A percentile compares a stretch with the other conserved stretches of the same genome.
These are phyloP conservation scores for Balaeniceps rex DNA, from an alignment of 2,113 vertebrate species.

Conservation along the genomic window DNA sequence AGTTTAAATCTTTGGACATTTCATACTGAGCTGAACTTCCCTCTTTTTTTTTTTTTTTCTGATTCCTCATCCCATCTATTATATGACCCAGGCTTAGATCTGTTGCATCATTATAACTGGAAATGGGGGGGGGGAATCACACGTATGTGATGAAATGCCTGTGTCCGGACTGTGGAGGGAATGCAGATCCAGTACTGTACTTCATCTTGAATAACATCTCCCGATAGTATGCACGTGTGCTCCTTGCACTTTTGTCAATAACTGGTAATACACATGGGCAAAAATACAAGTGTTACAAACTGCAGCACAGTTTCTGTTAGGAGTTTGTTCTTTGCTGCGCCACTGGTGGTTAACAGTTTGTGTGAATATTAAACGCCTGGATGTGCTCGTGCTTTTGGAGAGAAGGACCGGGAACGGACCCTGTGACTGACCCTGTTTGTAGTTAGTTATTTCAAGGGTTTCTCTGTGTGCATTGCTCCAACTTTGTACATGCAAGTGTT, in stretches of 20 bases:
- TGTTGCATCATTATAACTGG: background rate
- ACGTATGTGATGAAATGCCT: background rate
- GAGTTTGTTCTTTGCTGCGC: background rate
- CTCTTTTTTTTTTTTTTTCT: background rate
- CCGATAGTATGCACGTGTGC: rapidly evolving
- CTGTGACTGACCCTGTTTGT: background rate
- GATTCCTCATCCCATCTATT: background rate
- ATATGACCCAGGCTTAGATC: background rate
- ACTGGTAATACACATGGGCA: background rate
- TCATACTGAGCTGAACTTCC: background rate
- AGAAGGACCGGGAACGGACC: background rate
- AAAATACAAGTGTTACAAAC: background rate
- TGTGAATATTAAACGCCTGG: background rate
- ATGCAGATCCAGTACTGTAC: background rate
- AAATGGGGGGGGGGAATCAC: too few species aligned
- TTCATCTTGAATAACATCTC: background rate
- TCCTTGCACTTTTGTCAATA: background rate
- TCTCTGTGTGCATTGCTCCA: background rate
- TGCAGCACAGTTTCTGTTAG: background rate
- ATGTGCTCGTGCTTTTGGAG: background rate
- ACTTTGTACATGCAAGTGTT: background rate
- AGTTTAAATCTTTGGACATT: conserved; percentile 7
- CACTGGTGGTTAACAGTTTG: background rate
- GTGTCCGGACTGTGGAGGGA: background rate
- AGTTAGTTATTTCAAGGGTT: background rate